phyloP scores from a whole-genome alignment of 1,140 invertebrate genomes.

The Batillaria attramentaria region DNA sequence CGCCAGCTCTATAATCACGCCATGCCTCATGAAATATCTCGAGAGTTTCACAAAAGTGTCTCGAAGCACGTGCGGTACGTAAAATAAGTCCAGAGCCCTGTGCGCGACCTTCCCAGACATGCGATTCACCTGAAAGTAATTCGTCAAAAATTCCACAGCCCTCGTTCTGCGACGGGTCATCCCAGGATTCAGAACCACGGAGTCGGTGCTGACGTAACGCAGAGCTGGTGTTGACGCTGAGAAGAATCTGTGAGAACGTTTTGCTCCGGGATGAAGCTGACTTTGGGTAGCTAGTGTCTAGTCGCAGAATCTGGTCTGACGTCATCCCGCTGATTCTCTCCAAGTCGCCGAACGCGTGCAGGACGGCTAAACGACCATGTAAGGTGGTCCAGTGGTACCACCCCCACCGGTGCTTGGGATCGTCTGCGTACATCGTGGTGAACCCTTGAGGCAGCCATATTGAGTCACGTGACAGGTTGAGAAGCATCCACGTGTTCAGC shows the following conservation, averaged over 20 bases:
- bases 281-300: neutral
- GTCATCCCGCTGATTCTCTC: neutral
- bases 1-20: constrained; percentile 26
- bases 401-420: neutral
- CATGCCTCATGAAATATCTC: constrained; percentile 8
- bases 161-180: neutral
- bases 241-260: neutral
- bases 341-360: constrained; percentile 14
- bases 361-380: neutral
- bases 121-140: constrained; percentile 24
- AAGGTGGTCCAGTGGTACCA: constrained; percentile 21
- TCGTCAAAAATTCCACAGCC: constrained; percentile 10
- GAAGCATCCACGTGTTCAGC: constrained; percentile 31
- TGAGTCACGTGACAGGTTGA: constrained; percentile 9
- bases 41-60: constrained; percentile 10
- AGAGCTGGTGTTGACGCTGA: neutral
- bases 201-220: neutral
- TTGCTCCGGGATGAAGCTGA: neutral
- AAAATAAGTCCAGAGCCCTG: constrained; percentile 23
- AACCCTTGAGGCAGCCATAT: neutral
- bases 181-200: constrained; percentile 5
- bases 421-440: neutral
- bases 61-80: constrained; percentile 8
- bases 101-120: constrained; percentile 9
- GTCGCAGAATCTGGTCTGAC: neutral